Evolutionary conservation across 2,113 vertebrate genomes (phyloP), one percentile per base, ranked within the genome.

Genomic region (Myodes glareolus): DNA sequence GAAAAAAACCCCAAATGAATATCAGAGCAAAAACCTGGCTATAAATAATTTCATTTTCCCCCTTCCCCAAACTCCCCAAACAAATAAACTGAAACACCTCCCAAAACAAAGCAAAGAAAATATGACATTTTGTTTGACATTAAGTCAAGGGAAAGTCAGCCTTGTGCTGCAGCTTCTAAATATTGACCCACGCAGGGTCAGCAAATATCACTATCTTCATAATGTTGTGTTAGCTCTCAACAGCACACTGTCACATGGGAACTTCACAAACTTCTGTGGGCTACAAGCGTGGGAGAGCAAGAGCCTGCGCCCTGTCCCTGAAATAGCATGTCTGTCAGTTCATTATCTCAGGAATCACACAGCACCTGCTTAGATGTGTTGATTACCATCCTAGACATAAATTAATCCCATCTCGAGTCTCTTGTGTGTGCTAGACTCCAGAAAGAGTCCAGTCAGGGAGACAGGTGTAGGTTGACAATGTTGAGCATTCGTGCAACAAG

Each of bases 71-170:
- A 50, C 16, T 12, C 42, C 14, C 47, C 31, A 88, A 63, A 75
- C n/a, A 81, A 50, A 65, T 87, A 25, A 89, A 89, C 29, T 23
- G 11, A 45, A 58, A 58, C 29, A 21, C 73, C 31, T 25, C 63
- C 47, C 33, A 68, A 91, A 63, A 63, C 29, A 88, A 93, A 92
- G 9, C 12, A 86, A 88, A 95, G 72, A 70, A 67, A 96, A 89
- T 3, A 42, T 80, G 85, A 27, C 65, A 68, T 80, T 94, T 76
- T 90, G 16, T 87, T 82, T 75, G 36, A 77, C 3, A 21, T 25
- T 47, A 86, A 85, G 42, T 73, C 94, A 72, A 39, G 58, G 45
- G 58, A 27, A 90, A 73, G 58, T 52, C 12, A 70, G 55, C 14
- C 61, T 93, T 85, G 29, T 33, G 19, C 10, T 36, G 8, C 61